Evolutionary conservation across 2,113 vertebrate genomes (phyloP).

Genomic region (Chrysemys picta): DNA sequence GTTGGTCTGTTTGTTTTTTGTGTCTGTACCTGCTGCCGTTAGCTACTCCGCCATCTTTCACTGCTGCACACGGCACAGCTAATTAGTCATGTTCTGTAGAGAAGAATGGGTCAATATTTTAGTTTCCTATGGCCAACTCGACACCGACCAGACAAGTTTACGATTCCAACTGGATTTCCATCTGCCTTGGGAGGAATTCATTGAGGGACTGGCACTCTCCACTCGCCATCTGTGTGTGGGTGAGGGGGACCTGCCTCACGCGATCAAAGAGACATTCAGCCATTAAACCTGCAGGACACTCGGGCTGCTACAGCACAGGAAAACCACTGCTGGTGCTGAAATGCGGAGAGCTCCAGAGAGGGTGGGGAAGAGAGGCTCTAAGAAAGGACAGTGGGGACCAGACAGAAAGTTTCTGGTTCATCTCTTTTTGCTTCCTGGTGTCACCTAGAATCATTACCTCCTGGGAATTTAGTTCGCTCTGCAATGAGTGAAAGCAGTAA

Average conservation of each 20-base stretch:
- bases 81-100: not conserved
- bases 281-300: not conserved
- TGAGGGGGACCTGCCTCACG: not conserved
- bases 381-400: not conserved
- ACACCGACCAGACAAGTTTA: not conserved
- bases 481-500: not conserved
- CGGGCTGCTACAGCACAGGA: rapidly evolving
- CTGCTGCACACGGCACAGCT: not conserved
- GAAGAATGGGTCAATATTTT: not conserved
- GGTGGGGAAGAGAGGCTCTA: not conserved
- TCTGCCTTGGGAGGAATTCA: not conserved
- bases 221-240: not conserved
- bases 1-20: not conserved
- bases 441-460: not conserved
- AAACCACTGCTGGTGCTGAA: not conserved
- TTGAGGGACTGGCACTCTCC: not conserved
- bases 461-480: not conserved
- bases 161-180: not conserved
- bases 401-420: not conserved
- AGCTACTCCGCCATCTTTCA: not conserved
- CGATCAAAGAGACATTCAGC: not conserved
- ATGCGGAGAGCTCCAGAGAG: not conserved
- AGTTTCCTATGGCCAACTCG: not conserved
- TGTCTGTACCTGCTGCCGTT: not conserved
- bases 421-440: not conserved